phyloP scores from a whole-genome alignment of 1,140 invertebrate genomes.

The Pachyrhynchus sulphureomaculatus region DNA sequence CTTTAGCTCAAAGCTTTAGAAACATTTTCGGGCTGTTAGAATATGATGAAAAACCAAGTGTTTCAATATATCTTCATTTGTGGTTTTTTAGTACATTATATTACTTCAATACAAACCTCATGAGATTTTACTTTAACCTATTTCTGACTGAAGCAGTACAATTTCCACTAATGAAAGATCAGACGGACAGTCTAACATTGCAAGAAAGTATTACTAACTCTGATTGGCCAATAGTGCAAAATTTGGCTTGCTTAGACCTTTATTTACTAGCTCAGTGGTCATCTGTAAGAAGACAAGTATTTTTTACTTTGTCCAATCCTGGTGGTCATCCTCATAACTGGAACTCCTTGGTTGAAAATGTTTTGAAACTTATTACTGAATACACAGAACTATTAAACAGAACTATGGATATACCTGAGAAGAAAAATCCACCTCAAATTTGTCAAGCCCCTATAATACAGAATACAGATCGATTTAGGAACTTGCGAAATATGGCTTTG shows the following conservation, averaged over 20 bases:
- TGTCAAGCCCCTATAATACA: slow-evolving; percentile 21
- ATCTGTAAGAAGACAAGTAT: slow-evolving; percentile 55
- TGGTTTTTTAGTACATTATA: slow-evolving; percentile 71
- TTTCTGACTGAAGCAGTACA: slow-evolving; percentile 67
- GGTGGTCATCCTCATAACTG: slow-evolving; percentile 79
- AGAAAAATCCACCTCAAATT: not conserved
- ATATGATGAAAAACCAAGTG: slow-evolving; percentile 55
- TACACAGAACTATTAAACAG: slow-evolving; percentile 63
- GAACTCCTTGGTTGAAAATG: slow-evolving; percentile 67
- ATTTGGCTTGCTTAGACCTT: slow-evolving; percentile 70
- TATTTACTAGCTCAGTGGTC: slow-evolving; percentile 62
- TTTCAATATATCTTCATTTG: slow-evolving; percentile 62
- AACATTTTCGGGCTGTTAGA: slow-evolving; percentile 55
- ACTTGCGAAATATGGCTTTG: slow-evolving; percentile 41
- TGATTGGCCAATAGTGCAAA: slow-evolving; percentile 65
- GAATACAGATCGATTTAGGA: slow-evolving; percentile 32
- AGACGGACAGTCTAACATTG: slow-evolving; percentile 47
- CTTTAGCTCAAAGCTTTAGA: slow-evolving; percentile 50
- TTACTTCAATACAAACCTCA: slow-evolving; percentile 65
- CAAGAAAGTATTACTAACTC: slow-evolving; percentile 58
- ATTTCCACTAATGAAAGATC: slow-evolving; percentile 57
- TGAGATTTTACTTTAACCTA: slow-evolving; percentile 68
- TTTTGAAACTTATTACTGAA: slow-evolving; percentile 59
- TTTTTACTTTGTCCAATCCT: slow-evolving; percentile 74
- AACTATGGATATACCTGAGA: slow-evolving; percentile 53